A percentile compares a stretch with the other conserved stretches of the same genome.
Evolutionary conservation across 2,888 invertebrate genomes (phyloP).

Genomic region (Urechis unicinctus): DNA sequence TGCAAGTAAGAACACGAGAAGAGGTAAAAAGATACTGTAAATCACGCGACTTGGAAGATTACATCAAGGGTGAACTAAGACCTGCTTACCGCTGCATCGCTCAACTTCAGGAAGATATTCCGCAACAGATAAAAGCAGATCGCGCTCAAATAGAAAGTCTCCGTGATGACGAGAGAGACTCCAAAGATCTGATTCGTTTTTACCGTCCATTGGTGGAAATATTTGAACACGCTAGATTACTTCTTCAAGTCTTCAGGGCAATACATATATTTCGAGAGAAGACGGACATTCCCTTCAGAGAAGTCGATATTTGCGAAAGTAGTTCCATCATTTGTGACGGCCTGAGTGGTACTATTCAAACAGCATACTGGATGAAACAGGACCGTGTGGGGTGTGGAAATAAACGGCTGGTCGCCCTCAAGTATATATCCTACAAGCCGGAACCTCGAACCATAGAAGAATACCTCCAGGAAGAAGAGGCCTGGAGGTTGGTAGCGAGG

Average conservation of each 20-base stretch:
- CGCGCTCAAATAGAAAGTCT: slow-evolving; percentile 11
- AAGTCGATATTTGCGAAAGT: neutral
- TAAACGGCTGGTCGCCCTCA: slow-evolving; percentile 9
- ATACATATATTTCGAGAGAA: slow-evolving; percentile 11
- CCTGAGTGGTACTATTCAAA: slow-evolving; percentile 6
- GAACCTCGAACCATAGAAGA: slow-evolving; percentile 19
- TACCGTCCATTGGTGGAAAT: slow-evolving; percentile 24
- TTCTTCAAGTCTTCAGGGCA: slow-evolving; percentile 8
- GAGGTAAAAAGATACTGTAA: slow-evolving; percentile 20
- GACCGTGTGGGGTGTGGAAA: slow-evolving; percentile 1
- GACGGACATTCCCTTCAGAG: slow-evolving; percentile 5
- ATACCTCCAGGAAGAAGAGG: slow-evolving; percentile 21
- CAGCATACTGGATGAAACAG: slow-evolving; percentile 10
- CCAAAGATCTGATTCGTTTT: slow-evolving; percentile 10
- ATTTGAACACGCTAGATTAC: slow-evolving; percentile 15
- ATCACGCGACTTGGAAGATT: slow-evolving; percentile 12
- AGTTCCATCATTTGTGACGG: slow-evolving; percentile 7
- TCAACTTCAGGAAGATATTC: slow-evolving; percentile 14
- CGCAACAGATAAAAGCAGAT: slow-evolving; percentile 15
- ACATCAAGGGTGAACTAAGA: slow-evolving; percentile 9
- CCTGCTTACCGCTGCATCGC: slow-evolving; percentile 11
- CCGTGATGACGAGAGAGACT: slow-evolving; percentile 13
- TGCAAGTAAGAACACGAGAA: slow-evolving; percentile 18
- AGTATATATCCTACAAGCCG: slow-evolving; percentile 14
- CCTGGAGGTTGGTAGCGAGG: slow-evolving; percentile 25